Base-by-base conservation (phyloP, 2,797 vertebrate genomes). In the Sebastes trivittatus region DNA sequence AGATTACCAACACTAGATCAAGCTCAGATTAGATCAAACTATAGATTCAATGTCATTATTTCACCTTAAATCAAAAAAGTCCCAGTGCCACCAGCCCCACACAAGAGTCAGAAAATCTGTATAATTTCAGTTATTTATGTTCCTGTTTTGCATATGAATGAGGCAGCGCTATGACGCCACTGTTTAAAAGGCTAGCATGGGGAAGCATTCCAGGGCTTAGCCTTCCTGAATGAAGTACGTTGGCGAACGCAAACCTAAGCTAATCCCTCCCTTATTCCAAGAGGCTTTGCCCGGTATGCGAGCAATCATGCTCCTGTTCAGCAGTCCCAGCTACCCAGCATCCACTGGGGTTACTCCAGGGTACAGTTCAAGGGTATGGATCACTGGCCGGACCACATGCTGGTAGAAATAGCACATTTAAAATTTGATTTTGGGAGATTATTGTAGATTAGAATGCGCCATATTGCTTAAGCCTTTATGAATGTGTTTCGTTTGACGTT, bases 231-330 rank as follows among this genome's bases (percentile, higher is more conserved):
- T 92, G 89, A 92, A 88, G 83, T 78, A 71, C 82, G 88, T 91
- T 88, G 81, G 86, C 66, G 75, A 83, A 85, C 36, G 70, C 82
- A 82, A 91, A 91, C 82, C 81, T 86, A 77, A 85, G 23, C 68
- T 93, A 93, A 94, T 94, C 92, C 92, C 85, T 80, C 81, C 84
- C 88, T 87, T 93, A 92, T 86, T 92, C 86, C 89, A 87, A 88
- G 85, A 88, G 92, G 93, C 93, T 95, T 94, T 94, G 90, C 91
- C 11, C 30, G 91, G 91, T 93, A 92, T 95, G 93, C 90, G 88
- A 90, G 87, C 87, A 89, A 87, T 92, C 90, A 79, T 25, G 85
- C 87, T 93, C 82, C 87, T 90, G 89, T 90, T 89, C 85, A 84
- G 56, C 87, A 77, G 79, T 80, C 79, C 70, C 77, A 75, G 75